Conservation (phyloP, 2,113 vertebrate genomes). For the Python bivittatus region DNA sequence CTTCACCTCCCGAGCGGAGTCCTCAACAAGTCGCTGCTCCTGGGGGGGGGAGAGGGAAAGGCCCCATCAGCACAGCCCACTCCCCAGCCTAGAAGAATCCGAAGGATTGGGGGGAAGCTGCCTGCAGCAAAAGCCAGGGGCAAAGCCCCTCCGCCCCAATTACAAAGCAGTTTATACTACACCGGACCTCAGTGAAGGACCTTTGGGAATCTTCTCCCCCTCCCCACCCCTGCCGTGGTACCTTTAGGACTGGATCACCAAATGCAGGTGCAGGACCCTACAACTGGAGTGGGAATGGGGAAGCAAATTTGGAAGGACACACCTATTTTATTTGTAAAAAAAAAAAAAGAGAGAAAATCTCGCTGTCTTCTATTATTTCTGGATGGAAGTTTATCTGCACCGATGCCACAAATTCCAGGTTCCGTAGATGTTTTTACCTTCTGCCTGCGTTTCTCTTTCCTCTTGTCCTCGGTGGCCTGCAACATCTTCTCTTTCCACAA, state of each 20-base stretch:
- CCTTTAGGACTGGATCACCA: background rate
- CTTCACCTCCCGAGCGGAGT: conserved; percentile 89
- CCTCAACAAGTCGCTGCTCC: conserved; percentile 90
- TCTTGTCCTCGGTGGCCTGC: conserved; percentile 92
- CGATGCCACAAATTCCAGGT: background rate
- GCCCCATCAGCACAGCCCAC: background rate
- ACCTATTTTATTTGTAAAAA: background rate
- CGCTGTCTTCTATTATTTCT: background rate
- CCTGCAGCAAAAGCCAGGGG: background rate
- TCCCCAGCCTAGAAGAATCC: too few relatives aligned
- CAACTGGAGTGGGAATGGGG: background rate
- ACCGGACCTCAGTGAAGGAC: background rate
- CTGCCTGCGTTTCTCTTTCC: conserved; percentile 91
- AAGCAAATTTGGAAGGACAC: background rate
- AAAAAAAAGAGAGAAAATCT: background rate
- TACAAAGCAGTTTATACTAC: background rate
- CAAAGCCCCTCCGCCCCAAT: background rate
- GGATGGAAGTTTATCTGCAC: background rate
- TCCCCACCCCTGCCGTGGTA: background rate
- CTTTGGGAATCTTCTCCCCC: background rate
- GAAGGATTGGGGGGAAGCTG: background rate
- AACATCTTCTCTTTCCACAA: conserved; percentile 97
- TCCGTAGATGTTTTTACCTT: conserved; percentile 74
- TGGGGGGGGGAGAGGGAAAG: conserved; percentile 38
- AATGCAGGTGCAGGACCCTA: background rate